Percentiles rank a stretch among this genome's conserved stretches.
Evolutionary conservation across 2,797 vertebrate species (phyloP).

Genomic region (Delichon dasypus): DNA sequence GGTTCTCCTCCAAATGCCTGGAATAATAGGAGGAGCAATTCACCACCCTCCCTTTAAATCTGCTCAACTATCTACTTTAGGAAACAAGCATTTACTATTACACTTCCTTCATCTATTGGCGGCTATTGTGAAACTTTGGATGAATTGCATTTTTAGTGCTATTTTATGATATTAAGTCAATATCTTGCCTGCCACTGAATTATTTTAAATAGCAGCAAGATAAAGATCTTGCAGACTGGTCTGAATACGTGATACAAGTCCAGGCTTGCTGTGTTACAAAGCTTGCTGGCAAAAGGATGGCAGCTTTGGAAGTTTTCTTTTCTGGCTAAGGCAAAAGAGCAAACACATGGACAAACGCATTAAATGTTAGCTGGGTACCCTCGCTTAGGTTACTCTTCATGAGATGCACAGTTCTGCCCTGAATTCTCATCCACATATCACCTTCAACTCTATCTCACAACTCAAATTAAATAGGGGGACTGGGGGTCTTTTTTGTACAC

Average conservation of each 20-base stretch:
- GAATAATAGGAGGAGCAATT: not conserved
- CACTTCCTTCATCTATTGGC: not conserved
- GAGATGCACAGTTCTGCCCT: not conserved
- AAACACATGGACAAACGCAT: rapidly evolving
- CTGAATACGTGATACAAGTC: not conserved
- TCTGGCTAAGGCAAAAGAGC: not conserved
- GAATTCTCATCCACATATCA: not conserved
- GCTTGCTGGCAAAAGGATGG: not conserved
- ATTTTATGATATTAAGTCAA: not conserved
- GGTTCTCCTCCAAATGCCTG: not conserved
- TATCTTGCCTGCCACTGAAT: not conserved
- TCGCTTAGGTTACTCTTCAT: not conserved
- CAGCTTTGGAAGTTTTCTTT: not conserved
- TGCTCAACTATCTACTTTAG: not conserved
- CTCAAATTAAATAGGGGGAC: not conserved
- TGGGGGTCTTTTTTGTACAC: not conserved
- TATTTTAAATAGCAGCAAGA: not conserved
- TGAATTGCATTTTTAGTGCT: not conserved
- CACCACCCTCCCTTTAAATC: not conserved
- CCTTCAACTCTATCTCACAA: not conserved
- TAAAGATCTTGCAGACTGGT: not conserved
- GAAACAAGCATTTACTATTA: not conserved
- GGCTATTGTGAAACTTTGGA: not conserved
- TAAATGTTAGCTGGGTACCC: not conserved
- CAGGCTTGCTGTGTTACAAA: not conserved